Percentiles rank a stretch among this genome's conserved stretches.
Conservation (phyloP, 2,888 invertebrate species). For the Ennomos quercinarius region DNA sequence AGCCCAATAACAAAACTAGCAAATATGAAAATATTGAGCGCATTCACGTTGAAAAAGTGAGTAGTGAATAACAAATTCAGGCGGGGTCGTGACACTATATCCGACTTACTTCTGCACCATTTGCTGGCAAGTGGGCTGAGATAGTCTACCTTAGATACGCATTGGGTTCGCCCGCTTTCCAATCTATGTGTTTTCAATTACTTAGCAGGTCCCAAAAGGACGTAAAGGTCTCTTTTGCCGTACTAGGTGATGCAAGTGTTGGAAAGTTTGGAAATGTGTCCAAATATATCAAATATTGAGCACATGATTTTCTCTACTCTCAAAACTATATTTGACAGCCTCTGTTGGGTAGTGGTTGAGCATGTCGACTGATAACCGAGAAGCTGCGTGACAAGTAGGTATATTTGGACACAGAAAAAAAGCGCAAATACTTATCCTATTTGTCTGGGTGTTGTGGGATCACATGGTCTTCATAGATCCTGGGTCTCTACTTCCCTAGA, state of each 20-base stretch:
- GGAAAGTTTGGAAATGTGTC: neutral
- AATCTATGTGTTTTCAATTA: conserved; percentile 74
- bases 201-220: conserved; percentile 44
- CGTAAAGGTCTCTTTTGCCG: conserved; percentile 37
- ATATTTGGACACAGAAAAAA: too few relatives aligned
- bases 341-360: too few relatives aligned
- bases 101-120: conserved; percentile 77
- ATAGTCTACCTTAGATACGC: conserved; percentile 80
- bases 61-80: conserved; percentile 64
- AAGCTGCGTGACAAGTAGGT: too few relatives aligned
- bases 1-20: conserved; percentile 5
- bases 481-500: too few relatives aligned
- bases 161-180: conserved; percentile 50
- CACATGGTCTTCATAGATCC: too few relatives aligned
- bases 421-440: too few relatives aligned
- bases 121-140: conserved; percentile 79
- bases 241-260: conserved; percentile 35
- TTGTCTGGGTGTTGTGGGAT: too few relatives aligned
- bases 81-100: conserved; percentile 69
- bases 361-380: too few relatives aligned
- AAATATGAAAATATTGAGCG: conserved; percentile 44
- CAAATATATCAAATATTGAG: too few relatives aligned
- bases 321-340: too few relatives aligned
- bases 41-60: conserved; percentile 57
- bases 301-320: too few relatives aligned